phyloP scores from a whole-genome alignment of 2,888 invertebrate genomes.

The Perdita meconis region DNA sequence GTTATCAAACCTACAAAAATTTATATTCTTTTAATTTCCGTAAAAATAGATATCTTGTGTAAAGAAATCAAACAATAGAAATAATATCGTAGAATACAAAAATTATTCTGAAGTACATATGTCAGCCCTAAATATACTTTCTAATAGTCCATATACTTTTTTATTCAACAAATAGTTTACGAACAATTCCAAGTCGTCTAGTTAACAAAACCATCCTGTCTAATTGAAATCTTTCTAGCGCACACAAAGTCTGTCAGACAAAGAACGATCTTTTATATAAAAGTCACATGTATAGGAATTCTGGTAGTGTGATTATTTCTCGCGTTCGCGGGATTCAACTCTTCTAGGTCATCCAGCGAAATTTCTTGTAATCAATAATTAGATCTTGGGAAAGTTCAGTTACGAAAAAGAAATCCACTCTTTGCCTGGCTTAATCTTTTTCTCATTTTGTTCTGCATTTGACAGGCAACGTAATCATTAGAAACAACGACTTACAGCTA shows the following conservation, averaged over 20 bases:
- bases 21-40: too few species aligned
- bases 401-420: background rate
- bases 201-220: too few species aligned
- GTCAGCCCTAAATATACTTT: too few species aligned
- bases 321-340: conserved; percentile 1
- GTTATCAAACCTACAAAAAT: too few species aligned
- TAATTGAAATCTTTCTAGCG: background rate
- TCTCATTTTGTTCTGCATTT: background rate
- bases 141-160: too few species aligned
- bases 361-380: conserved; percentile 21
- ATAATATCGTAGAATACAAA: too few species aligned
- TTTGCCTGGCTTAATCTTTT: conserved; percentile 1
- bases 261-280: background rate
- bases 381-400: conserved; percentile 4
- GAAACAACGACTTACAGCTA: background rate
- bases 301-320: background rate
- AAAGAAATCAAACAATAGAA: too few species aligned
- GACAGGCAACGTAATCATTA: background rate
- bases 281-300: background rate
- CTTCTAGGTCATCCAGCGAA: background rate
- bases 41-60: too few species aligned
- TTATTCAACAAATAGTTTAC: too few species aligned
- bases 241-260: background rate
- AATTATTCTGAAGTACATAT: too few species aligned
- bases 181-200: too few species aligned